Conservation (phyloP, 2,797 vertebrate genomes). For the Meriones psammophilus region DNA sequence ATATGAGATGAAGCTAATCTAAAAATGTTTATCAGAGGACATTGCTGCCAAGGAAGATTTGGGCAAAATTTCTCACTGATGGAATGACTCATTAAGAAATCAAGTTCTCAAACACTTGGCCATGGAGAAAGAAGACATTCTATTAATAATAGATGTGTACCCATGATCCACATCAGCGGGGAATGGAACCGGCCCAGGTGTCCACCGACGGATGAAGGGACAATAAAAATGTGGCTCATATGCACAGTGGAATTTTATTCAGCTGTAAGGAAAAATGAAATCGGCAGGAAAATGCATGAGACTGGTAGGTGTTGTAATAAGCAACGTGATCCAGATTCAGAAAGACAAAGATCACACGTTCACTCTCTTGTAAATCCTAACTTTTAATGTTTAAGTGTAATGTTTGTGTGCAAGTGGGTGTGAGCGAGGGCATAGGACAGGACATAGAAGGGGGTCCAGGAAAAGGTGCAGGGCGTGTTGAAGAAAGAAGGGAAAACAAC, state of each 20-base stretch:
- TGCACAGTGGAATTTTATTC: neutral
- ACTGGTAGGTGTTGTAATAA: neutral
- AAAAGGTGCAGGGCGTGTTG: neutral
- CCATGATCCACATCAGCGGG: neutral
- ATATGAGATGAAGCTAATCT: conserved; percentile 19
- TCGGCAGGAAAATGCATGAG: neutral
- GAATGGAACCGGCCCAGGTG: neutral
- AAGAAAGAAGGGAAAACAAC: neutral
- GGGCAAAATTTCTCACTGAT: conserved; percentile 6
- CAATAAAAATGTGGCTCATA: neutral
- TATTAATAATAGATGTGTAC: neutral
- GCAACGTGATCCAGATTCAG: neutral
- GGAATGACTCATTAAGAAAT: neutral
- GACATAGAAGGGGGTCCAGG: neutral
- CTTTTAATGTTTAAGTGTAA: neutral
- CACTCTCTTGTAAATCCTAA: neutral
- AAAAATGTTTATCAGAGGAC: conserved; percentile 24
- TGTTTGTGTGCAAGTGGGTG: neutral
- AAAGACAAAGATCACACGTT: neutral
- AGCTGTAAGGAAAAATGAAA: neutral
- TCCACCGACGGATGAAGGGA: too few relatives aligned
- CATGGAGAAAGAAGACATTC: neutral
- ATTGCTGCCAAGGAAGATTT: conserved; percentile 8
- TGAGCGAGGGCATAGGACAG: neutral
- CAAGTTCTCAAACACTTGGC: neutral